Evolutionary conservation across 2,113 vertebrate species (phyloP).

Genomic region (Thymallus thymallus): DNA sequence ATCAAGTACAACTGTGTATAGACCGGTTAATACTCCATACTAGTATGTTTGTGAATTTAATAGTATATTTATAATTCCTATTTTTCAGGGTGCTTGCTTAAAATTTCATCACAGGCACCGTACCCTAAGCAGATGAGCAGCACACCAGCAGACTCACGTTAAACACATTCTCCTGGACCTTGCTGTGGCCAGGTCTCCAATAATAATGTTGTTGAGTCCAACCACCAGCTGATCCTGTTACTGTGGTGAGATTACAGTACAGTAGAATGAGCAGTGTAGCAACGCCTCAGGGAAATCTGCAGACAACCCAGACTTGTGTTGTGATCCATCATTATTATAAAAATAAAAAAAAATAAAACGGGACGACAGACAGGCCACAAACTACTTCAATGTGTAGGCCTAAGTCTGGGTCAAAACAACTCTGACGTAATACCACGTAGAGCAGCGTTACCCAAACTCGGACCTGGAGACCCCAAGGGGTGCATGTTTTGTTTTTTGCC

Average conservation of each 20-base stretch:
- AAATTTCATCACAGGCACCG: too few species aligned
- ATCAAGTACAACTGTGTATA: too few species aligned
- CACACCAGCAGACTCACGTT: neutral
- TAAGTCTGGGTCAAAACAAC: slow-evolving; percentile 9
- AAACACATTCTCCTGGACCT: slow-evolving; percentile 10
- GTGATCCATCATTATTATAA: neutral
- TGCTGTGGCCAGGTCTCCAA: slow-evolving; percentile 9
- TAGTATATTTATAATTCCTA: too few species aligned
- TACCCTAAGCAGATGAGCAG: neutral
- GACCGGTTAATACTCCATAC: too few species aligned
- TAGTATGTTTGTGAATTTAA: too few species aligned
- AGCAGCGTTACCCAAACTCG: too few species aligned
- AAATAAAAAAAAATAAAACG: neutral
- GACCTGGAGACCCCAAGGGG: too few species aligned
- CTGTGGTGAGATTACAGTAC: neutral
- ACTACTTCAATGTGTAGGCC: slow-evolving; percentile 4
- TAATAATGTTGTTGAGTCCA: slow-evolving; percentile 22
- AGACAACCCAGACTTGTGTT: neutral
- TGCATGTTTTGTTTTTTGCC: too few species aligned
- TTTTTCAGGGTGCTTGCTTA: too few species aligned
- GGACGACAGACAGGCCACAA: slow-evolving; percentile 11
- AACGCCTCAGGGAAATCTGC: neutral
- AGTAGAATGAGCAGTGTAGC: neutral
- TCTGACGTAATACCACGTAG: too few species aligned
- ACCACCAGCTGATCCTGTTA: slow-evolving; percentile 33